Evolutionary conservation across 1,140 invertebrate genomes (phyloP).

Genomic region (Trichonephila clavata): DNA sequence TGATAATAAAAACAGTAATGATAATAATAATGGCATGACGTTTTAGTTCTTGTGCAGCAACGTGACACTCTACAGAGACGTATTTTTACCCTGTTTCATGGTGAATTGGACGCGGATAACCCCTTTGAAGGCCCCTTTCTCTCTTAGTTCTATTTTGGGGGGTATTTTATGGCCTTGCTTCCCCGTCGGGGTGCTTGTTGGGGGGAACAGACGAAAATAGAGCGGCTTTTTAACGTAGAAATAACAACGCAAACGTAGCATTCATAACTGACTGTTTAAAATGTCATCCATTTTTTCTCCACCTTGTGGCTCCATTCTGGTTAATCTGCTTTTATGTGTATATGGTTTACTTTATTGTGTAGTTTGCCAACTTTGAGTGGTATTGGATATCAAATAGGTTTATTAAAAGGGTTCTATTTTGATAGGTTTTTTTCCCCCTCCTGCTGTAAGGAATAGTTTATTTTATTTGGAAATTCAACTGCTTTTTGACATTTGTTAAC

Average conservation of each 20-base stretch:
- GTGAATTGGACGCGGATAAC: conserved; percentile 31
- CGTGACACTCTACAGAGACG: not conserved
- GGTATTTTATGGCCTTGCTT: conserved; percentile 40
- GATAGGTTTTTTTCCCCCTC: too few species aligned
- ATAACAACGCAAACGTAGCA: conserved; percentile 42
- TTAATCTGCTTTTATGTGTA: not conserved
- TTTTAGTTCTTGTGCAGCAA: not conserved
- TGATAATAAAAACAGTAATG: not conserved
- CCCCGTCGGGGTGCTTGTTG: conserved; percentile 15
- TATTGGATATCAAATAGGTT: not conserved
- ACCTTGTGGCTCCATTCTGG: not conserved
- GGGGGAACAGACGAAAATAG: conserved; percentile 42
- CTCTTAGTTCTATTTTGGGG: conserved; percentile 31
- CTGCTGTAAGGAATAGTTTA: too few species aligned
- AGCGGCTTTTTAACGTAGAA: conserved; percentile 34
- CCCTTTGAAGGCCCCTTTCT: conserved; percentile 41
- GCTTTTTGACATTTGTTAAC: too few species aligned
- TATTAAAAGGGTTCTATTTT: not conserved
- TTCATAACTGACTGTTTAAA: conserved; percentile 66
- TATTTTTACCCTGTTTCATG: conserved; percentile 18
- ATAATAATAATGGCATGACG: not conserved
- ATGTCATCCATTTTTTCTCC: conserved; percentile 38
- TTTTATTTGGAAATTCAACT: too few species aligned
- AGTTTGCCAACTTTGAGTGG: not conserved
- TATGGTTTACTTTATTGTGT: not conserved